Conservation (phyloP, 1,140 invertebrate species). For the Drosophila repleta region DNA sequence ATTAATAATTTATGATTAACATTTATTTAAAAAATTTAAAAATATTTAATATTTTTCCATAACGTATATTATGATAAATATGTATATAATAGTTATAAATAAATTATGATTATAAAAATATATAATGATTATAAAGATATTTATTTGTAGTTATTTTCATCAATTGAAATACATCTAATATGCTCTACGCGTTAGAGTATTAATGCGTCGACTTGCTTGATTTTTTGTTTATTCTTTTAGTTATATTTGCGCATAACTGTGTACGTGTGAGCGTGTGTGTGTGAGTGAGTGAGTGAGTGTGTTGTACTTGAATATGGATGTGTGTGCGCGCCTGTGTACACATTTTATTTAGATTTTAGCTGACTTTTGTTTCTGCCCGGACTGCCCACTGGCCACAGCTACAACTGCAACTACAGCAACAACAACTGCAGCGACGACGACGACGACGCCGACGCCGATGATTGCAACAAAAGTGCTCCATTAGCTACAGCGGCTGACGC, state of each 20-base stretch:
- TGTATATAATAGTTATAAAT: too few species aligned
- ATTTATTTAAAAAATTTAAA: too few species aligned
- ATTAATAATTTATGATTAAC: too few species aligned
- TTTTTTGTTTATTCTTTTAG: slow-evolving; percentile 2
- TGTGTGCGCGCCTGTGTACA: slow-evolving; percentile 16
- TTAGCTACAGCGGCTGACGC: slow-evolving; percentile 27
- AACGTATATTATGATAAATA: too few species aligned
- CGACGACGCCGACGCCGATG: slow-evolving; percentile 3
- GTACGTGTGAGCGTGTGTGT: slow-evolving; percentile 4
- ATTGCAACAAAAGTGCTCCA: slow-evolving; percentile 50
- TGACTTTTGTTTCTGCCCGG: slow-evolving; percentile 35
- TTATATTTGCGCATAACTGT: slow-evolving; percentile 11
- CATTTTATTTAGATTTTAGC: slow-evolving; percentile 47
- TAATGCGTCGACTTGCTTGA: neutral
- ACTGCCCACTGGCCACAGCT: slow-evolving; percentile 8
- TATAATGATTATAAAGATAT: too few species aligned
- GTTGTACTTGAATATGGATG: slow-evolving; percentile 7
- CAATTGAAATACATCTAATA: too few species aligned
- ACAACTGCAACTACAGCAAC: slow-evolving; percentile 2
- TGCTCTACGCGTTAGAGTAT: slow-evolving; percentile 9
- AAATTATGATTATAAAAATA: too few species aligned
- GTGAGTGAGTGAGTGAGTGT: slow-evolving; percentile 2
- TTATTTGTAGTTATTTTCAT: too few species aligned
- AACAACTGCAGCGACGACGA: neutral
- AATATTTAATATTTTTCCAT: too few species aligned